Evolutionary conservation across 2,797 vertebrate species (phyloP), one percentile per base, ranked within the genome.

Genomic region (Selene dorsalis): DNA sequence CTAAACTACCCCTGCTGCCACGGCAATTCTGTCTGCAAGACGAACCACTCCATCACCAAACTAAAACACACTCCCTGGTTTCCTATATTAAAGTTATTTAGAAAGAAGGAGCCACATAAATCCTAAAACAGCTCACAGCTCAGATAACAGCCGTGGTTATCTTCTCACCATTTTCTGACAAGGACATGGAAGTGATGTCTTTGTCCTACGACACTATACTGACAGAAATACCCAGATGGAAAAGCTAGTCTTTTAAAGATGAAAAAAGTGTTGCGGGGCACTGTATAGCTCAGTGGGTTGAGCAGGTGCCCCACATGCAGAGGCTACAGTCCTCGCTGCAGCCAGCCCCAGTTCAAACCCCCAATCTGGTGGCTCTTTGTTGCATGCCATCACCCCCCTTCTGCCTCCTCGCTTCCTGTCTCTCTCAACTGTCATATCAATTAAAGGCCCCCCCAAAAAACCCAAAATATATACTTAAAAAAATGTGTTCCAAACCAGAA

Each of bases 41-140:
- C 70, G 3, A 55, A 30, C 48, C 41, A 68, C 17, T 52, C 17
- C 41, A 50, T 55, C 14, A 53, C 39, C 6, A 69, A 77, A 67
- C 22, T 57, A 74, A 73, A 66, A 48, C 59, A 43, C 55, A 35
- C 79, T 32, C 53, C 24, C 4, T 60, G 39, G 69, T 28, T 62
- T 60, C 41, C 58, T 18, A 4, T 13, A 45, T 47, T 66, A 53
- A 48, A 18, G 24, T 48, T 58, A 39, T 45, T 38, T 38, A 68
- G 26, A 45, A 50, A 39, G 58, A 11, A n/a, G 47, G 12, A 62
- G 24, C 9, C 55, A 57, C 66, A 71, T 39, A 52, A 71, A 79
- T 41, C 9, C 43, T 64, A 48, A 24, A 74, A 53, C 22, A 62
- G 41, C 41, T 70, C 35, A 59, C 47, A 39, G 50, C 58, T 75